Base-by-base conservation (phyloP, 2,797 vertebrate species). In the Xyrichtys novacula region DNA sequence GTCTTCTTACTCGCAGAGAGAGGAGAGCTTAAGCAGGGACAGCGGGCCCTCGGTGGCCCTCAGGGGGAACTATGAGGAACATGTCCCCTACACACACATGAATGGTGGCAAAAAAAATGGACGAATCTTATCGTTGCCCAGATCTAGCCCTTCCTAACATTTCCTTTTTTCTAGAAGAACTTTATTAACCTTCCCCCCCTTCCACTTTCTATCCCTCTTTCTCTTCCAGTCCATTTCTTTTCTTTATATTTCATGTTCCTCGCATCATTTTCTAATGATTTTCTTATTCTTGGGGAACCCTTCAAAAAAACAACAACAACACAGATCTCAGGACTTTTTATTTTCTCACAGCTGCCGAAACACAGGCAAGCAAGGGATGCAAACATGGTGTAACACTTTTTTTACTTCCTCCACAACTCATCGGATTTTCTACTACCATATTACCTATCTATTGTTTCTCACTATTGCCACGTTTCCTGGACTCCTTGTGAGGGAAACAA, bases 101-200 rank as follows among this genome's bases (percentile, higher is more conserved):
- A 99, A 99, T n/a, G 97, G 97, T 65, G 95, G 97, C 93, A 98
- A 97, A 94, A 99, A 97, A 87, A 99, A 99, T 0, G 97, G 97
- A 74, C 93, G 96, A 16, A 96, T 97, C 75, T 94, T 98, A 85
- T 94, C 96, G 58, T 91, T 99, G 90, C 96, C 97, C 60, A 92
- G 97, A 87, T 95, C 97, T 14, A 97, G 94, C 73, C 96, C 97
- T 67, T 99, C 97, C 94, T 99, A 98, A 97, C 94, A 48, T 88
- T 71, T 78, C 89, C 90, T 85, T 40, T 67, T 67, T 48, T 78
- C 76, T 68, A 2, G 63, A 84, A 43, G 34, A 87, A 88, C 87
- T 88, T 55, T 71, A 78, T 83, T 61, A 50, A 72, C 60, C 55
- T 47, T 44, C 66, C 59, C 1, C 17, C 9, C 28, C 7, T n/a